Percentiles rank a stretch among this genome's conserved stretches.
These are phyloP conservation scores for Papilio gigon DNA, from an alignment of 2,888 invertebrate genomes.

Conservation along the genomic window DNA sequence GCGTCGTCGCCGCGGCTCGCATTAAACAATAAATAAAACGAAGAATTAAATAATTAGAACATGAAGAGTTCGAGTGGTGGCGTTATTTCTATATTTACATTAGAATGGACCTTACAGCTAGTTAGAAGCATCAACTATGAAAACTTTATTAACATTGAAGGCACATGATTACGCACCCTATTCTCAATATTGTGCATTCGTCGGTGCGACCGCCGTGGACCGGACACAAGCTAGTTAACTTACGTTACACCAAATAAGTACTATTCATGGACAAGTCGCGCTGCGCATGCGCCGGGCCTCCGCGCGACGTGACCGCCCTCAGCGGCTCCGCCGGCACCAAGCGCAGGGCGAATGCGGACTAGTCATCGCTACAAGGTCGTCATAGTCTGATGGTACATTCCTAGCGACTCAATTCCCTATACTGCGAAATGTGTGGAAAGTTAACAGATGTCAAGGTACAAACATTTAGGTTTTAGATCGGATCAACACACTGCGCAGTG, in stretches of 20 bases:
- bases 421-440: constrained; percentile 24
- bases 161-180: constrained; percentile 82
- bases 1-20: constrained; percentile 22
- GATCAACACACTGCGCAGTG: constrained; percentile 4
- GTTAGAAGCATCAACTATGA: constrained; percentile 81
- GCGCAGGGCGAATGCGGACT: constrained; percentile 54
- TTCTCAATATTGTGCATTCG: constrained; percentile 68
- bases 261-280: constrained; percentile 45
- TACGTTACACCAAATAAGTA: constrained; percentile 57
- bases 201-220: constrained; percentile 66
- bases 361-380: constrained; percentile 49
- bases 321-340: constrained; percentile 44
- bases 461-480: background rate
- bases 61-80: constrained; percentile 75
- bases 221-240: constrained; percentile 66
- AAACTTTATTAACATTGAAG: constrained; percentile 80
- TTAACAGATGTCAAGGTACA: constrained; percentile 3
- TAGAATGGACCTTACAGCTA: constrained; percentile 72
- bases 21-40: constrained; percentile 75
- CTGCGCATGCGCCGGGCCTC: constrained; percentile 34
- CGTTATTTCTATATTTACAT: constrained; percentile 77
- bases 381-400: constrained; percentile 59
- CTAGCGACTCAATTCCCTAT: constrained; percentile 41
- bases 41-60: constrained; percentile 76
- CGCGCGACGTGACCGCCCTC: no score